A percentile compares a stretch with the other conserved stretches of the same genome.
These are phyloP conservation scores for Cathartes aura DNA, from an alignment of 2,113 vertebrate genomes.

Conservation along the genomic window DNA sequence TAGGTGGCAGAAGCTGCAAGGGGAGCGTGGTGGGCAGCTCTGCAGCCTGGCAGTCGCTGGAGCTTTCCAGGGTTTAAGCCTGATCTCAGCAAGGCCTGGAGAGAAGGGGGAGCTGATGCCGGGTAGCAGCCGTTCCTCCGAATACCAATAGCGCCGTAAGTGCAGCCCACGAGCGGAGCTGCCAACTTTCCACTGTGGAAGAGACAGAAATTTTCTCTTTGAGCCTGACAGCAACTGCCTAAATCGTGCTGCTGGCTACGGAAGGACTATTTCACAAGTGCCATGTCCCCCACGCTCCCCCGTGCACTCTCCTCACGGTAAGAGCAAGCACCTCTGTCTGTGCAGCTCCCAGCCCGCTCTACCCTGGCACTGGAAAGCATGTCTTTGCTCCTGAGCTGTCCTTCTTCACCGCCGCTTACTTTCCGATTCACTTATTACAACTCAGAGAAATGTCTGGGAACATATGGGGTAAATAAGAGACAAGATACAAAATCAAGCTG, in stretches of 20 bases:
- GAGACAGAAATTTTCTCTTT: neutral
- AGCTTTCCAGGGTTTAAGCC: neutral
- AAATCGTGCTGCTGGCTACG: rapidly evolving
- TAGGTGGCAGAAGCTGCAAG: neutral
- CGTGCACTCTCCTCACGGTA: rapidly evolving
- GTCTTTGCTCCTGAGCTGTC: neutral
- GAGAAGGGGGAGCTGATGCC: neutral
- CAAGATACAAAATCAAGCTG: neutral
- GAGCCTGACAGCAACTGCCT: neutral
- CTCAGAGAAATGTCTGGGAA: neutral
- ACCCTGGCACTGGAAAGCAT: neutral
- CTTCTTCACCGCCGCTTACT: neutral
- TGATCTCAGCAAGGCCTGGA: neutral
- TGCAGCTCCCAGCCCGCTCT: neutral
- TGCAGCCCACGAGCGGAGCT: neutral
- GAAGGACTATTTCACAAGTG: neutral
- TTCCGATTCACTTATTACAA: neutral
- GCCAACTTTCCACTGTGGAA: slow-evolving; percentile 1
- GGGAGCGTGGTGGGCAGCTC: rapidly evolving
- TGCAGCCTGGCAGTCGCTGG: rapidly evolving
- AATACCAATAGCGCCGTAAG: rapidly evolving
- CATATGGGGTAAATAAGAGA: neutral
- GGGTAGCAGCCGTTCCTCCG: neutral
- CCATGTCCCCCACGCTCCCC: neutral
- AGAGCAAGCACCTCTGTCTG: neutral